Percentiles rank a stretch among this genome's conserved stretches.
Evolutionary conservation across 2,113 vertebrate species (phyloP).

Genomic region (Stegastes partitus): DNA sequence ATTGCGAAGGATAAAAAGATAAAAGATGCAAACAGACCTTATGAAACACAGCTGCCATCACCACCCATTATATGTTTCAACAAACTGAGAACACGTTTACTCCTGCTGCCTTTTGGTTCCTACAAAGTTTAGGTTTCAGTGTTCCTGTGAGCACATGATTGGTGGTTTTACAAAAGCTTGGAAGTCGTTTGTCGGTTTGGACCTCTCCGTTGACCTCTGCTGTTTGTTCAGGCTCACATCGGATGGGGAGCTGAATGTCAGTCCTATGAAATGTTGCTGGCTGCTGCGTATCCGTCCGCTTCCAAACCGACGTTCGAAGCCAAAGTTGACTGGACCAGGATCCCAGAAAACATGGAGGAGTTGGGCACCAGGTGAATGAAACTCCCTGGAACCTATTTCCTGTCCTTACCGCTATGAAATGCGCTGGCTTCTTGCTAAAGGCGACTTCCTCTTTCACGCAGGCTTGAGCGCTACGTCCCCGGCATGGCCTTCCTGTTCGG

Average conservation of each 20-base stretch:
- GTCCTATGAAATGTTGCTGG: slow-evolving; percentile 77
- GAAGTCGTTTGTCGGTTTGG: too few relatives aligned
- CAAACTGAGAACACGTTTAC: too few relatives aligned
- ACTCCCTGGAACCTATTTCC: background rate
- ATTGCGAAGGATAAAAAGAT: too few relatives aligned
- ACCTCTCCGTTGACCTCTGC: slow-evolving; percentile 6
- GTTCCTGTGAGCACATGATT: too few relatives aligned
- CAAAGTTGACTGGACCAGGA: slow-evolving; percentile 72
- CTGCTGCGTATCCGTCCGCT: slow-evolving; percentile 40
- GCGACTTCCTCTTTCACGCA: slow-evolving; percentile 39
- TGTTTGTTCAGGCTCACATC: slow-evolving; percentile 75
- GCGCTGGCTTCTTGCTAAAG: background rate
- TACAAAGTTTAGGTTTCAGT: too few relatives aligned
- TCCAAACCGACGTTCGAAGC: slow-evolving; percentile 62
- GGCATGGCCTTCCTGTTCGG: slow-evolving; percentile 75
- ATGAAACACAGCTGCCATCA: too few relatives aligned
- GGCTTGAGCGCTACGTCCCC: slow-evolving; percentile 78
- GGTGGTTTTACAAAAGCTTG: too few relatives aligned
- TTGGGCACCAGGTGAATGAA: slow-evolving; percentile 64
- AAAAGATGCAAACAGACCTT: too few relatives aligned
- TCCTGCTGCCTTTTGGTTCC: too few relatives aligned
- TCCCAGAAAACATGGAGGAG: slow-evolving; percentile 69
- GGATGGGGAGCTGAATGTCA: slow-evolving; percentile 86
- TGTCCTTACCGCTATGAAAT: background rate
- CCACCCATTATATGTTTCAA: too few relatives aligned